phyloP scores from a whole-genome alignment of 1,140 invertebrate species.

The Euglossa dilemma region DNA sequence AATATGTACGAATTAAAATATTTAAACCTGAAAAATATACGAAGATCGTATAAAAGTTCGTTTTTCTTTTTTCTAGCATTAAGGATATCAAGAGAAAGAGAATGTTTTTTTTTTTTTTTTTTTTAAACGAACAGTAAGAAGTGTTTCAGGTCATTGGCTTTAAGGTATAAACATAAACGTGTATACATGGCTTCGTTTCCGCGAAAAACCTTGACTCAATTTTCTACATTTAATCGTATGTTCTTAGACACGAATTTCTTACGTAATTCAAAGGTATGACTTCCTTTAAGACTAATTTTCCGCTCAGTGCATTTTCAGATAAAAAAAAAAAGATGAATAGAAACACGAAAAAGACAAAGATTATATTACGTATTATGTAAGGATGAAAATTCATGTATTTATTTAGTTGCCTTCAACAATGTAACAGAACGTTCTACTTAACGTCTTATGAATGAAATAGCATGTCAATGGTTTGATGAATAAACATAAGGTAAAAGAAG shows the following conservation, averaged over 20 bases:
- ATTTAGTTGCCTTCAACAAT: neutral
- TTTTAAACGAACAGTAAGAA: neutral
- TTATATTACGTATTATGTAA: neutral
- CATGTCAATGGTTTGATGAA: neutral
- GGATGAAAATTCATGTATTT: neutral
- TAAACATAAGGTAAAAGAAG: neutral
- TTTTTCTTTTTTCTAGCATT: no score
- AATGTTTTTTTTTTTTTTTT: no score
- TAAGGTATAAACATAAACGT: constrained; percentile 11
- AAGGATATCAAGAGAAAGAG: neutral
- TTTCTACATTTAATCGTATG: neutral
- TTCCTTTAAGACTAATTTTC: constrained; percentile 19
- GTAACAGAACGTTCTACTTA: neutral
- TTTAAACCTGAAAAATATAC: no score
- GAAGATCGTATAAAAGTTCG: no score
- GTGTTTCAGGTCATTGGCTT: constrained; percentile 24
- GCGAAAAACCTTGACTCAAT: constrained; percentile 26
- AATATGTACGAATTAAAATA: neutral
- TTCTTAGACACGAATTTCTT: constrained; percentile 9
- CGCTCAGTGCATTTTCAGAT: neutral
- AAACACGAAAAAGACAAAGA: neutral
- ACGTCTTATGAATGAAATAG: neutral
- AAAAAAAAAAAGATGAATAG: constrained; percentile 4
- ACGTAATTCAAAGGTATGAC: constrained; percentile 35
- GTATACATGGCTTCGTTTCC: neutral